Evolutionary conservation across 2,888 invertebrate genomes (phyloP), one percentile per base, ranked within the genome.

Genomic region (Xestia rhomboidea): DNA sequence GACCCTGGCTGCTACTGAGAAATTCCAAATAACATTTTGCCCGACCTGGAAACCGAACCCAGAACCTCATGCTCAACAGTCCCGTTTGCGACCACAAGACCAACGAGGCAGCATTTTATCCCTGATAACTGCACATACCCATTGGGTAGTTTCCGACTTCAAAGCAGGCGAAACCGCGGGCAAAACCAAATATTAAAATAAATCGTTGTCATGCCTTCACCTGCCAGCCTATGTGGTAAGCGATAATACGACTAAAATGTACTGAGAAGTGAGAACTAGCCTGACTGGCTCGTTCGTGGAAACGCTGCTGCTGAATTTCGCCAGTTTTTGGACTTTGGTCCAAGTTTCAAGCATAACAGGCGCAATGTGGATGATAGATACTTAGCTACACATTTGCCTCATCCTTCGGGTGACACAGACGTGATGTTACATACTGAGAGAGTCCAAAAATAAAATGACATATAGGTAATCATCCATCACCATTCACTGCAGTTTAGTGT

Each of bases 381-480:
- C n/a, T 54, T 54, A 13, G 13, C 2, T n/a, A 27, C 54, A 13
- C 54, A n/a, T 49, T 18, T 11, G n/a, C n/a, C 11, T 54, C 51
- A n/a, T 11, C 2, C 54, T 54, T 54, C 13, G 6, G 0, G 54
- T 13, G n/a, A n/a, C 0, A 27, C 27, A 15, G 6, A 6, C 57
- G 6, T 2, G 6, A 57, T 27, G 15, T 27, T 57, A 54, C n/a
- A 54, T 41, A 66, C 34, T n/a, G 21, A 71, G 49, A 54, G 51
- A 64, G 38, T 79, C 46, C 54, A 75, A 62, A 72, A 69, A n/a
- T 49, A 73, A 71, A 51, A 38, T 67, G 64, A 75, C 30, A 69
- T 41, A n/a, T n/a, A n/a, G n/a, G n/a, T n/a, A n/a, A n/a, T n/a
- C n/a, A n/a, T n/a, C n/a, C n/a, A n/a, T n/a, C n/a, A n/a, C n/a